phyloP scores from a whole-genome alignment of 1,140 invertebrate species.

The Batillaria attramentaria region DNA sequence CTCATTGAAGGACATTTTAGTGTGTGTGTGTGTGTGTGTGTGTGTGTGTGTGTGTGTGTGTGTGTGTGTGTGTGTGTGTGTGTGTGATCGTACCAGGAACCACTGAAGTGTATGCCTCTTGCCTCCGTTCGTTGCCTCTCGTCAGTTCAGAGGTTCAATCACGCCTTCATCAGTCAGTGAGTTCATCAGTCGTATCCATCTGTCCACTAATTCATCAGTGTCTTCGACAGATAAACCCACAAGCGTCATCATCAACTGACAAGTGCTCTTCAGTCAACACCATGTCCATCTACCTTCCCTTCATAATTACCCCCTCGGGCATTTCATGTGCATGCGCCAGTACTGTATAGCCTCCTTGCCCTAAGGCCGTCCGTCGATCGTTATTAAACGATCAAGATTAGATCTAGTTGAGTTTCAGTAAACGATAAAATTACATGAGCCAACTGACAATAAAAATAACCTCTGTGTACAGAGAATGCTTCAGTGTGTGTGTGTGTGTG shows the following conservation, averaged over 20 bases:
- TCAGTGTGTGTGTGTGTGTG: too few relatives aligned
- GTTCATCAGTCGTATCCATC: background rate
- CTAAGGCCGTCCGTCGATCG: too few relatives aligned
- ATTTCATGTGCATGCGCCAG: too few relatives aligned
- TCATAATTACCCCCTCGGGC: too few relatives aligned
- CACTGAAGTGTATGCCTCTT: background rate
- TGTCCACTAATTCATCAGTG: background rate
- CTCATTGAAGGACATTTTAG: background rate
- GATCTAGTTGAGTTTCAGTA: too few relatives aligned
- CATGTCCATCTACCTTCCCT: too few relatives aligned
- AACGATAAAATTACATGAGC: too few relatives aligned
- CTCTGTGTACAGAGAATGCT: too few relatives aligned
- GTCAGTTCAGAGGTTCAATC: background rate
- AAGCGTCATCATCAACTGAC: background rate
- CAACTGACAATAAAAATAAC: too few relatives aligned
- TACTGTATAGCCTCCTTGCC: too few relatives aligned
- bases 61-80: slow-evolving; percentile 9
- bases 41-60: slow-evolving; percentile 14
- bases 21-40: slow-evolving; percentile 10
- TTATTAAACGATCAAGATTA: too few relatives aligned
- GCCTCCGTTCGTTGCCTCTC: background rate
- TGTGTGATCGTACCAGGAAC: background rate
- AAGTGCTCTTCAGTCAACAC: too few relatives aligned
- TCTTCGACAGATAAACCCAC: background rate
- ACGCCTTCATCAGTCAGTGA: background rate